Evolutionary conservation across 2,888 invertebrate species (phyloP), one percentile per base, ranked within the genome.

Genomic region (Lochmaea capreae): DNA sequence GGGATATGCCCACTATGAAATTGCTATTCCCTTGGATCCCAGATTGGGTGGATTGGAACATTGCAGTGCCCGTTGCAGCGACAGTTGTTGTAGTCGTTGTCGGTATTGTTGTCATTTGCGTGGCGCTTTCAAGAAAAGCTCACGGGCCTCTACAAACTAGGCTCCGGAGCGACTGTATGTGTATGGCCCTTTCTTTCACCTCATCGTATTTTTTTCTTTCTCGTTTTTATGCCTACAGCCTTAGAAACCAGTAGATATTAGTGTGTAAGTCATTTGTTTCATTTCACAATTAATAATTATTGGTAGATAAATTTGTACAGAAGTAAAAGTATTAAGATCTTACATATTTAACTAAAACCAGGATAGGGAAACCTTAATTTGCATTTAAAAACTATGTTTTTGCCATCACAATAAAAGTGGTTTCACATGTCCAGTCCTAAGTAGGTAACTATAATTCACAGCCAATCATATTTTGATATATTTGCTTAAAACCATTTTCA

Each of bases 81-180:
- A 96, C 96, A 42, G 90, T 97, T 76, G 94, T 97, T 82, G 96
- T 97, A 79, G 93, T 97, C 86, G 91, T 96, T 83, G 95, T 97
- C 82, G 96, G 97, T 78, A 92, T 97, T 83, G 92, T 96, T 83
- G 96, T 97, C 84, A 94, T 96, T 87, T 96, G 96, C 88, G 93
- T 96, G 83, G 96, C 96, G 52, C 89, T 96, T 69, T 94, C 95
- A 68, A 90, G 96, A 85, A 90, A 95, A 87, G 89, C 90, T 79
- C 89, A 91, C 78, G 91, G 91, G 80, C 91, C 91, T 70, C 90
- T 90, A 81, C 91, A 91, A 84, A 91, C 91, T 43, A 92, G 95
- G 85, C 93, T 96, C 87, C 91, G 94, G 87, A 96, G 96, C 87
- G 93, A 93, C 85, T 93, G 93, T 93, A 93, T 91, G 93, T 93